Evolutionary conservation across 2,797 vertebrate genomes (phyloP), one percentile per base, ranked within the genome.

Genomic region (Lateolabrax maculatus): DNA sequence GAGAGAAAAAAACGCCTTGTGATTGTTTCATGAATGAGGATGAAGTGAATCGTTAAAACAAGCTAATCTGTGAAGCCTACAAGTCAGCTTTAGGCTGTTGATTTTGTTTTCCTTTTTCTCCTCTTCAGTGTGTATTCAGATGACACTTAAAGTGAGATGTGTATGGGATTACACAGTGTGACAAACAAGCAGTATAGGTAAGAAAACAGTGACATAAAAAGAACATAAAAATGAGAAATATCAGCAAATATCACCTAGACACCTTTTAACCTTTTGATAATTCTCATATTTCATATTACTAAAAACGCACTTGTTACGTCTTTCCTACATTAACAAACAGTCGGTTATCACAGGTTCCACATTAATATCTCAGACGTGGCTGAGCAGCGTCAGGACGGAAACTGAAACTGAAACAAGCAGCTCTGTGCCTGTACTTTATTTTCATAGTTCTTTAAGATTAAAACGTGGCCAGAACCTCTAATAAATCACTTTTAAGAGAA

Each of bases 21-120:
- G 75, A 86, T 87, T 86, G 70, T 86, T 86, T 75, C 73, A 77
- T 83, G 72, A 86, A 85, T 90, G 71, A 74, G 51, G 71, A 77
- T 74, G 29, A 83, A 81, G 72, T 70, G 75, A 87, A 69, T 85
- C 10, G 6, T 84, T 87, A 85, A 85, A 86, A 89, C 25, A 58
- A 66, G 72, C 43, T 58, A 67, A 71, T 89, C 81, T 86, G 71
- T 49, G 55, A 68, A 86, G 71, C 21, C 57, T 48, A 73, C 39
- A 63, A 70, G 48, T 80, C 52, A 67, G 39, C 51, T 74, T 75
- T 48, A 27, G 46, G 15, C 64, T 75, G 53, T 51, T 71, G 53
- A 60, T 63, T 76, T 70, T 51, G 25, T 61, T 72, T 72, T 57
- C n/a, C 36, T 27, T 57, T 46, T 37, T 27, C 41, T 37, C 19